These are phyloP conservation scores for Drosophila pseudotakahashii DNA, from an alignment of 2,888 invertebrate genomes.

Conservation along the genomic window DNA sequence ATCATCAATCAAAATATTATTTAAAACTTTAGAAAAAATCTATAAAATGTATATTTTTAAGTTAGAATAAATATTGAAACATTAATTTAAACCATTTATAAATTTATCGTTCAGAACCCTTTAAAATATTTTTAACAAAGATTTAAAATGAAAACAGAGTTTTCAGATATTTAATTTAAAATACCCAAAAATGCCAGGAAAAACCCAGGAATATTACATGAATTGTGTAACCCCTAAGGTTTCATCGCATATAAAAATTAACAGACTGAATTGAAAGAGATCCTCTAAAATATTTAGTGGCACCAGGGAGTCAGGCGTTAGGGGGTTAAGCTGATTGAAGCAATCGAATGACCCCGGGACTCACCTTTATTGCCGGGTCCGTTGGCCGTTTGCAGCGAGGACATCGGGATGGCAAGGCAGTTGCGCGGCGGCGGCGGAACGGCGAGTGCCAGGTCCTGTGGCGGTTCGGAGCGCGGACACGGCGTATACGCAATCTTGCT, in stretches of 20 bases:
- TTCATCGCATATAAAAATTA: neutral
- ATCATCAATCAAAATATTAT: too few species aligned
- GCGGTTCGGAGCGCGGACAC: slow-evolving; percentile 83
- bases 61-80: too few species aligned
- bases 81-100: too few species aligned
- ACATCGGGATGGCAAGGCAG: slow-evolving; percentile 84
- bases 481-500: slow-evolving; percentile 84
- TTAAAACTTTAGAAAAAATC: too few species aligned
- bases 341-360: slow-evolving; percentile 29
- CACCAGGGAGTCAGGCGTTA: neutral
- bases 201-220: too few species aligned
- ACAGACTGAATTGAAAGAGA: neutral
- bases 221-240: neutral
- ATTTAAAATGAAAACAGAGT: too few species aligned
- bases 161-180: too few species aligned
- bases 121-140: too few species aligned
- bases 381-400: slow-evolving; percentile 82
- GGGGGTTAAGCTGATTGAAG: slow-evolving; percentile 14
- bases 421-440: slow-evolving; percentile 70
- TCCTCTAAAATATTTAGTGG: neutral
- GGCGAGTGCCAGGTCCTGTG: slow-evolving; percentile 80
- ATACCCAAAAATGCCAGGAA: too few species aligned
- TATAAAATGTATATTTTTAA: too few species aligned
- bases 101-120: too few species aligned
- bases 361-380: slow-evolving; percentile 75